Conservation (phyloP, 2,888 invertebrate species). For the Sesia apiformis region DNA sequence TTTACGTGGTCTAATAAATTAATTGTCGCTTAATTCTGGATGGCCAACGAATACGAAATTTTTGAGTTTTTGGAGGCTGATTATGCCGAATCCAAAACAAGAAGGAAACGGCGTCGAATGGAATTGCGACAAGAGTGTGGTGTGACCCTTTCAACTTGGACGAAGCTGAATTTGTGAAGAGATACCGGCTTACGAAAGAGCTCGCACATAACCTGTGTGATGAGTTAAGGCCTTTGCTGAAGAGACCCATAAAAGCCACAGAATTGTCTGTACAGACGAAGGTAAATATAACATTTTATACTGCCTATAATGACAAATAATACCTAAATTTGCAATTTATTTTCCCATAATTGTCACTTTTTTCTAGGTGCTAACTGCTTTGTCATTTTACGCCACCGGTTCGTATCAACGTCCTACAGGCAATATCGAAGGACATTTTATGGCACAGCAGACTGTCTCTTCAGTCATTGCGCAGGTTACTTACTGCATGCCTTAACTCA, state of each 20-base stretch:
- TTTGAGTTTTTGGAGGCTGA: not conserved
- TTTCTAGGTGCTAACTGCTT: not conserved
- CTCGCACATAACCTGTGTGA: not conserved
- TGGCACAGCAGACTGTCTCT: no score
- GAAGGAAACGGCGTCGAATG: not conserved
- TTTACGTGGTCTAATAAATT: no score
- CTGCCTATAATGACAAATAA: not conserved
- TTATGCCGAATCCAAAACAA: not conserved
- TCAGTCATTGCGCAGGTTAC: no score
- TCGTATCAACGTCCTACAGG: not conserved
- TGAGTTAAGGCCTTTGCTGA: not conserved
- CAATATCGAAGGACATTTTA: not conserved
- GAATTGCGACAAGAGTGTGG: not conserved
- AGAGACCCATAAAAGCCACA: not conserved
- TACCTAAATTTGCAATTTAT: not conserved
- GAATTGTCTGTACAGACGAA: not conserved
- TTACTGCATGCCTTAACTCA: not conserved
- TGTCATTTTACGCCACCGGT: not conserved
- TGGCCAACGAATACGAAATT: not conserved
- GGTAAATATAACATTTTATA: not conserved
- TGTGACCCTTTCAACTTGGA: not conserved
- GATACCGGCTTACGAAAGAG: not conserved
- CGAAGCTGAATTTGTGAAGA: not conserved
- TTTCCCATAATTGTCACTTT: not conserved
- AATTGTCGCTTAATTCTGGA: not conserved